Percentiles rank a stretch among this genome's conserved stretches.
These are phyloP conservation scores for Pseudochromis fuscus DNA, from an alignment of 2,797 vertebrate species.

Conservation along the genomic window DNA sequence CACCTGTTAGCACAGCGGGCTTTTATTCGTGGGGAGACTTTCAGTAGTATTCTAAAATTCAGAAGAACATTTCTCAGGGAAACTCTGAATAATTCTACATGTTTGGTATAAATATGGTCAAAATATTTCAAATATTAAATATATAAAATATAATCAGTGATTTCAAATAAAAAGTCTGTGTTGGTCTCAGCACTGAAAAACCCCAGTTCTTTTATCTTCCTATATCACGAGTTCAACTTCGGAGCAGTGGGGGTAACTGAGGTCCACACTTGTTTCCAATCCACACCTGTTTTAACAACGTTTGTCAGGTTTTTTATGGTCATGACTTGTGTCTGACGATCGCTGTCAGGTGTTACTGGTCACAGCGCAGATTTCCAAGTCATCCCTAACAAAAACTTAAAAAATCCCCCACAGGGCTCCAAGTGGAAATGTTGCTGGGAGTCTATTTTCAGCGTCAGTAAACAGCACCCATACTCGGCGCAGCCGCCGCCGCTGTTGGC, in stretches of 20 bases:
- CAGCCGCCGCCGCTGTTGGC: conserved; percentile 78
- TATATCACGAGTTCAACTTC: conserved; percentile 6
- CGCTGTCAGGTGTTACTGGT: conserved; percentile 22
- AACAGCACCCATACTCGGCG: conserved; percentile 87
- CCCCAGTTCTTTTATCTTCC: no score
- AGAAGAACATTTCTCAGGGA: neutral
- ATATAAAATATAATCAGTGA: conserved; percentile 49
- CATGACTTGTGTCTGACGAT: conserved; percentile 15
- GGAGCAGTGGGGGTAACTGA: neutral
- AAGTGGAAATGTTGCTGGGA: neutral
- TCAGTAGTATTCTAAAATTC: conserved; percentile 62
- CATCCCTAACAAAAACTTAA: neutral
- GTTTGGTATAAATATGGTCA: conserved; percentile 57
- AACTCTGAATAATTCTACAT: conserved; percentile 8
- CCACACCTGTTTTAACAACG: conserved; percentile 31
- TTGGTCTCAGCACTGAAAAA: conserved; percentile 12
- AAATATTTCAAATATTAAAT: conserved; percentile 56
- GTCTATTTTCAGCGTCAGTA: conserved; percentile 81
- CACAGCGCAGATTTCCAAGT: conserved; percentile 13
- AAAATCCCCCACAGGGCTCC: neutral
- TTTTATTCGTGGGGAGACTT: conserved; percentile 7
- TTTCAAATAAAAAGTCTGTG: conserved; percentile 22
- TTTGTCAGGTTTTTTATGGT: conserved; percentile 26
- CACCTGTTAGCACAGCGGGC: neutral
- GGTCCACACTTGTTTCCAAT: conserved; percentile 10